phyloP scores from a whole-genome alignment of 2,888 invertebrate genomes.

The Halictus ligatus region DNA sequence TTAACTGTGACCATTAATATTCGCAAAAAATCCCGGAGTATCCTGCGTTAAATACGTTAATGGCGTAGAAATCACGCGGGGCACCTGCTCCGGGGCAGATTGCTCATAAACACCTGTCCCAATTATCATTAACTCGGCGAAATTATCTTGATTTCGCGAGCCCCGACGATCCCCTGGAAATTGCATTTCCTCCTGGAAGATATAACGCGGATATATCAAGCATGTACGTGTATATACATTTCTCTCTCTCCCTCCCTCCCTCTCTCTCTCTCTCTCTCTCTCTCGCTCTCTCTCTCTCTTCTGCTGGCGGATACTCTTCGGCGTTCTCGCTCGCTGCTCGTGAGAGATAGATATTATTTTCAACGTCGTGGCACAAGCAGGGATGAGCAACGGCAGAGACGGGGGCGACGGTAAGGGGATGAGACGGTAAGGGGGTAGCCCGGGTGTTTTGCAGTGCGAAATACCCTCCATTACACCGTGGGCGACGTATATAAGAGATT shows the following conservation, averaged over 20 bases:
- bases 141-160: conserved; percentile 40
- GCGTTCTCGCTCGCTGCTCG: conserved; percentile 56
- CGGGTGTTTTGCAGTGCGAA: conserved; percentile 82
- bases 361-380: conserved; percentile 70
- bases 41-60: neutral
- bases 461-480: conserved; percentile 82
- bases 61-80: neutral
- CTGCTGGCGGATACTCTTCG: conserved; percentile 35
- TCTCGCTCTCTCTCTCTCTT: conserved; percentile 2
- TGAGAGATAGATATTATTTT: conserved; percentile 81
- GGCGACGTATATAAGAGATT: conserved; percentile 79
- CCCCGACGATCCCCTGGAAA: conserved; percentile 50
- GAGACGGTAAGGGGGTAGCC: conserved; percentile 64
- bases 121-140: conserved; percentile 49
- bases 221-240: conserved; percentile 38
- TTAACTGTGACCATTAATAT: conserved; percentile 3
- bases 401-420: conserved; percentile 32
- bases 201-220: conserved; percentile 65
- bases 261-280: neutral
- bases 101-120: conserved; percentile 33
- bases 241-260: neutral
- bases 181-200: conserved; percentile 61
- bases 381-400: conserved; percentile 56
- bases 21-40: neutral
- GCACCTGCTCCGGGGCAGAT: conserved; percentile 13